A percentile compares a stretch with the other conserved stretches of the same genome.
Conservation (phyloP, 2,797 vertebrate genomes). For the Pseudochirops corinnae region DNA sequence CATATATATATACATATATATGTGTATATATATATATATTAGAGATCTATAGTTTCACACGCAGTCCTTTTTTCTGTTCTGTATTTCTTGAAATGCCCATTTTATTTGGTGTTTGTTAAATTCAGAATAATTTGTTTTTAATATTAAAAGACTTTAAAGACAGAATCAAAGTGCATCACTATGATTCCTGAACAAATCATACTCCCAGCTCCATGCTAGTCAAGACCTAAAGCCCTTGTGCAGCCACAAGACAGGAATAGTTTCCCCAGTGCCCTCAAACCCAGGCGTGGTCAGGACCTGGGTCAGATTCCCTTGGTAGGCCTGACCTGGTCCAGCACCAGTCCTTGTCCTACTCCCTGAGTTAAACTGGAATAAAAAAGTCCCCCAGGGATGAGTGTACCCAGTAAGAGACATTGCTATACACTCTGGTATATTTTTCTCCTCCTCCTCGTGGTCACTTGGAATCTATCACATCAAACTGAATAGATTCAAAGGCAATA, state of each 20-base stretch:
- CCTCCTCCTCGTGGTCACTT: neutral
- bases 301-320: neutral
- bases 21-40: too few relatives aligned
- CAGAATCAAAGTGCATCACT: neutral
- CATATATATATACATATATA: too few relatives aligned
- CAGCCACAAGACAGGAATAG: neutral
- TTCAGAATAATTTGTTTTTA: neutral
- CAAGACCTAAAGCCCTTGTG: neutral
- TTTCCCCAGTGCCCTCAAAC: neutral
- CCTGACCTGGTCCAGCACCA: neutral
- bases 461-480: neutral
- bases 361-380: neutral
- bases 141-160: neutral
- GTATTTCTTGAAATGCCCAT: neutral
- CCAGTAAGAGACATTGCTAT: neutral
- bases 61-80: neutral
- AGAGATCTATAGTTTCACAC: neutral
- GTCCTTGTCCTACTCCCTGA: neutral
- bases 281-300: neutral
- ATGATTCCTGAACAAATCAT: neutral
- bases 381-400: neutral
- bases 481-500: neutral
- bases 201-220: neutral
- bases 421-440: accelerated
- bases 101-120: neutral